Conservation (phyloP, 2,113 vertebrate genomes). For the Prinia subflava region DNA sequence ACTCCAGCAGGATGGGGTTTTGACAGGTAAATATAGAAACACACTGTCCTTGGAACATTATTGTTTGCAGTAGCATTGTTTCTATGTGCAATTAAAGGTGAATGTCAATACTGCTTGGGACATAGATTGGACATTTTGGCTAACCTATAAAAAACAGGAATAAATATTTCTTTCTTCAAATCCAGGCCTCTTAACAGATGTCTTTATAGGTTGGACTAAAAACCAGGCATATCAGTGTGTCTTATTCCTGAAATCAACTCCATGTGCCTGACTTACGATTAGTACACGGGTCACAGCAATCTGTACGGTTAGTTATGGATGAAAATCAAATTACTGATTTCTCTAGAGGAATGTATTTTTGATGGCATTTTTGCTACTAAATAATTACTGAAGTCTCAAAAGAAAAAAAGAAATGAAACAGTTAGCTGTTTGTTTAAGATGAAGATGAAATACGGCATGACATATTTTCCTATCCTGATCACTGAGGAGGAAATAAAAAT, state of each 20-base stretch:
- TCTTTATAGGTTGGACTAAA: neutral
- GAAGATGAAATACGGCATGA: neutral
- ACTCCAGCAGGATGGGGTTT: neutral
- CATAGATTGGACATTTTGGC: neutral
- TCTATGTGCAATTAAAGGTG: neutral
- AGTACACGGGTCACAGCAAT: neutral
- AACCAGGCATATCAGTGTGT: neutral
- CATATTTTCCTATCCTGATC: neutral
- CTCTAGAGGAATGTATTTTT: neutral
- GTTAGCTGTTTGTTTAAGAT: neutral
- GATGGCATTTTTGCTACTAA: neutral
- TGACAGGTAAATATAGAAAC: neutral
- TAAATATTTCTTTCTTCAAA: neutral
- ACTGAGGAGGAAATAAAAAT: neutral
- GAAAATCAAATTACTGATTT: slow-evolving; percentile 52
- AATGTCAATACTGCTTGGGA: neutral
- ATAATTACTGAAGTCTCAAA: neutral
- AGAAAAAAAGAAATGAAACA: neutral
- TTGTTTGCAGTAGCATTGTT: neutral
- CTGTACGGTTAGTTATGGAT: neutral
- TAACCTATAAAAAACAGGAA: neutral
- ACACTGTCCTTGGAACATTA: neutral
- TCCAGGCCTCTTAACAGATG: neutral
- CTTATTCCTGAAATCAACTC: neutral
- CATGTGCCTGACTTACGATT: neutral